phyloP scores from a whole-genome alignment of 2,113 vertebrate genomes.

The Bambusicola thoracicus region DNA sequence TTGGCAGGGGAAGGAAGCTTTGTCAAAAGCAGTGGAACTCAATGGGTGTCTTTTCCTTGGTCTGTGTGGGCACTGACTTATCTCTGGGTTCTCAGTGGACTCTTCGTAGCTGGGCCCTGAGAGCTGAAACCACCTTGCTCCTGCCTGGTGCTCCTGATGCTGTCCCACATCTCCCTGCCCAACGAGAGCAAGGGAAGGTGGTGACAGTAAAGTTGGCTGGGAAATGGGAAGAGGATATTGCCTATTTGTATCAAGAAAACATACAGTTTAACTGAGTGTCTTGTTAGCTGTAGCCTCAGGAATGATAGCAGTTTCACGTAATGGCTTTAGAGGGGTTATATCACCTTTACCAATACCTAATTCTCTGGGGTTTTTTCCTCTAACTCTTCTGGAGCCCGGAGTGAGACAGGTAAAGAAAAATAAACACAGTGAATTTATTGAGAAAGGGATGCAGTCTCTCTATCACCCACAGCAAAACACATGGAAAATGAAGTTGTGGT shows the following conservation, averaged over 20 bases:
- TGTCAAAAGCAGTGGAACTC: not conserved
- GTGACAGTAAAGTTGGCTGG: not conserved
- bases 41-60: not conserved
- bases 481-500: not conserved
- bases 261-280: not conserved
- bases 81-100: not conserved
- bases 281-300: not conserved
- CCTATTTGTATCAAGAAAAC: not conserved
- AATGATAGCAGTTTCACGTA: not conserved
- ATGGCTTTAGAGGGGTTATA: no score
- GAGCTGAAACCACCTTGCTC: not conserved
- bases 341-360: not conserved
- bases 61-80: not conserved
- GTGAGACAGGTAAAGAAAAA: not conserved
- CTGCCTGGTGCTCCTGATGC: not conserved
- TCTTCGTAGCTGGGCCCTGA: not conserved
- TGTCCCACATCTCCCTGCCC: not conserved
- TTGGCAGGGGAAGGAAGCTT: not conserved
- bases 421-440: not conserved
- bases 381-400: not conserved
- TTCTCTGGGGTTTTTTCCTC: not conserved
- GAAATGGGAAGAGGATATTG: not conserved
- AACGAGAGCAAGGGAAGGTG: not conserved
- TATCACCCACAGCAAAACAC: not conserved
- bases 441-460: not conserved